phyloP scores from a whole-genome alignment of 2,888 invertebrate species.

The Hedya salicella region DNA sequence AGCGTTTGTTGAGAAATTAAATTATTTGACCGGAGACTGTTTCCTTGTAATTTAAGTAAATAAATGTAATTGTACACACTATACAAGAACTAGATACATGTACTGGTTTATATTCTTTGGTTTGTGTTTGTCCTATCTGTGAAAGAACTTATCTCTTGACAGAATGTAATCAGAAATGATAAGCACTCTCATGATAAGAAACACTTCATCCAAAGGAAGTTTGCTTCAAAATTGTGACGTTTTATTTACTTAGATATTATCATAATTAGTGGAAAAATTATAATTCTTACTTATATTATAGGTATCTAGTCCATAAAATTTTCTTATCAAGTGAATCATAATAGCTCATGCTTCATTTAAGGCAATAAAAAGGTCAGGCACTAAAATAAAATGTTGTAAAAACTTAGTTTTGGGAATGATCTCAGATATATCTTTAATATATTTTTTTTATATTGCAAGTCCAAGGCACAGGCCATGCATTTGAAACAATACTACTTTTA shows the following conservation, averaged over 20 bases:
- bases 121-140: constrained; percentile 38
- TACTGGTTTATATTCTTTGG: constrained; percentile 23
- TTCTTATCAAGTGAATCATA: constrained; percentile 1
- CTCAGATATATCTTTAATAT: too few relatives aligned
- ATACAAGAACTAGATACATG: constrained; percentile 1
- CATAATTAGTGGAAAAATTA: constrained; percentile 3
- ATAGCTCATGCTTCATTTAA: background rate
- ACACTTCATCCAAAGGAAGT: constrained; percentile 23
- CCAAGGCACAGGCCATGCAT: too few relatives aligned
- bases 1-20: too few relatives aligned
- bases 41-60: too few relatives aligned
- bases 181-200: constrained; percentile 42
- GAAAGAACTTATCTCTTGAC: constrained; percentile 45
- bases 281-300: background rate
- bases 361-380: too few relatives aligned
- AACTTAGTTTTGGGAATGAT: too few relatives aligned
- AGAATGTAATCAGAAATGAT: constrained; percentile 46
- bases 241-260: constrained; percentile 13
- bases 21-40: too few relatives aligned
- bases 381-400: too few relatives aligned
- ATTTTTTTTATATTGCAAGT: too few relatives aligned
- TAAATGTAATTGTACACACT: background rate
- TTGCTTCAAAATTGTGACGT: constrained; percentile 21
- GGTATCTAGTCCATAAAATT: too few relatives aligned
- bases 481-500: too few relatives aligned